Conservation (phyloP, 1,140 invertebrate species). For the Trachelipus rathkii region DNA sequence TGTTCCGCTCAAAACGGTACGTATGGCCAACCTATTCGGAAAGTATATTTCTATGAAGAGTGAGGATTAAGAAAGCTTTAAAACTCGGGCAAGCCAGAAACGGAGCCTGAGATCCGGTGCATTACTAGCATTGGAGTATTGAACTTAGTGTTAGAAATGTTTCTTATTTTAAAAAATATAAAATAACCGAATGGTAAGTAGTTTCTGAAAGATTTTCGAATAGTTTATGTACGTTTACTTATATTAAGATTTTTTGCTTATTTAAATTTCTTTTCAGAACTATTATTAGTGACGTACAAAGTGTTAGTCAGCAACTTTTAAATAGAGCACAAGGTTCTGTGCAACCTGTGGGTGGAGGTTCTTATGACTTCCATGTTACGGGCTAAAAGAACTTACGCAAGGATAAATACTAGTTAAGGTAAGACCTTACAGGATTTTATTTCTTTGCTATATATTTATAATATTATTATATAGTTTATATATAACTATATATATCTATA, state of each 20-base stretch:
- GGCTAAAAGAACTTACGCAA: conserved; percentile 77
- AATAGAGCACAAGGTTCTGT: conserved; percentile 61
- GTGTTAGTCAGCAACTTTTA: conserved; percentile 54
- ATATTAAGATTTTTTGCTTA: too few relatives aligned
- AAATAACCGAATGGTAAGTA: background rate
- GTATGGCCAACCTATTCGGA: too few relatives aligned
- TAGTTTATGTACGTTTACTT: too few relatives aligned
- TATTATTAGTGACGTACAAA: conserved; percentile 65
- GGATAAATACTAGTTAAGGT: conserved; percentile 71
- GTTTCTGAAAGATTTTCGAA: background rate
- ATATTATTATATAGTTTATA: too few relatives aligned
- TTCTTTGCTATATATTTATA: too few relatives aligned
- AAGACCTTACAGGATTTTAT: conserved; percentile 33
- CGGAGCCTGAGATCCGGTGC: too few relatives aligned
- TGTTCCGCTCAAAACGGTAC: too few relatives aligned
- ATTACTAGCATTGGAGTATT: too few relatives aligned
- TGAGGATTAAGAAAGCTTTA: too few relatives aligned
- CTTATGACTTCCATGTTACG: conserved; percentile 47
- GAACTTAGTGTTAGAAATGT: conserved; percentile 13
- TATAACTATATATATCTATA: too few relatives aligned
- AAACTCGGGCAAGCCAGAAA: too few relatives aligned
- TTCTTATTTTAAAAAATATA: background rate
- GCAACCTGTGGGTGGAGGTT: conserved; percentile 46
- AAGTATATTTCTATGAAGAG: too few relatives aligned
- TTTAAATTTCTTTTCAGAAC: conserved; percentile 53